Evolutionary conservation across 1,140 invertebrate genomes (phyloP).

Genomic region (Marisa cornuarietis): DNA sequence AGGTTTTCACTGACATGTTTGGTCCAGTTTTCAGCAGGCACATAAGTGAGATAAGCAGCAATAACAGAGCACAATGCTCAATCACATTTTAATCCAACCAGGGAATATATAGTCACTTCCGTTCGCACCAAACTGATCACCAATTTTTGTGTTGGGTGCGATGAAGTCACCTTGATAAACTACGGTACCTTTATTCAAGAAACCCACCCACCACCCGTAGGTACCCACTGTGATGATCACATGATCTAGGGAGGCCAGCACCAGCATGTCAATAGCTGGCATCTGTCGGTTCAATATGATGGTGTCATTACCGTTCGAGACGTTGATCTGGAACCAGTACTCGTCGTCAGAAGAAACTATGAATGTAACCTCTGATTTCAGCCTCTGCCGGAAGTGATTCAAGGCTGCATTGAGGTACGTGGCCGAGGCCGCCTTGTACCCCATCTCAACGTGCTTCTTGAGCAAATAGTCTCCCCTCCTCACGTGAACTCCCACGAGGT

Average conservation of each 20-base stretch:
- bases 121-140: background rate
- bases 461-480: no score
- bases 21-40: no score
- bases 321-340: background rate
- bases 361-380: slow-evolving; percentile 4
- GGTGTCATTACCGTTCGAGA: background rate
- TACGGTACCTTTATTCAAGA: slow-evolving; percentile 41
- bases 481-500: no score
- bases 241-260: slow-evolving; percentile 43
- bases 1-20: no score
- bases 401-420: slow-evolving; percentile 14
- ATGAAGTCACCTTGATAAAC: slow-evolving; percentile 22
- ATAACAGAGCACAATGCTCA: no score
- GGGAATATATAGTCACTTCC: background rate
- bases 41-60: no score
- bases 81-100: slow-evolving; percentile 4
- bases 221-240: slow-evolving; percentile 48
- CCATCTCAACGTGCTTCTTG: no score
- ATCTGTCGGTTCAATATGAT: slow-evolving; percentile 4
- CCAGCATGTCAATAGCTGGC: slow-evolving; percentile 45
- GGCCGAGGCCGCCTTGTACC: background rate
- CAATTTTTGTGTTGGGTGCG: background rate
- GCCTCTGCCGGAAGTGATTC: slow-evolving; percentile 1
- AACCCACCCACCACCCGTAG: slow-evolving; percentile 52
- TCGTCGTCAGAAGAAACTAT: slow-evolving; percentile 9